phyloP scores from a whole-genome alignment of 92 coral and sea anemone species.

The Chrysogorgia sp. region DNA sequence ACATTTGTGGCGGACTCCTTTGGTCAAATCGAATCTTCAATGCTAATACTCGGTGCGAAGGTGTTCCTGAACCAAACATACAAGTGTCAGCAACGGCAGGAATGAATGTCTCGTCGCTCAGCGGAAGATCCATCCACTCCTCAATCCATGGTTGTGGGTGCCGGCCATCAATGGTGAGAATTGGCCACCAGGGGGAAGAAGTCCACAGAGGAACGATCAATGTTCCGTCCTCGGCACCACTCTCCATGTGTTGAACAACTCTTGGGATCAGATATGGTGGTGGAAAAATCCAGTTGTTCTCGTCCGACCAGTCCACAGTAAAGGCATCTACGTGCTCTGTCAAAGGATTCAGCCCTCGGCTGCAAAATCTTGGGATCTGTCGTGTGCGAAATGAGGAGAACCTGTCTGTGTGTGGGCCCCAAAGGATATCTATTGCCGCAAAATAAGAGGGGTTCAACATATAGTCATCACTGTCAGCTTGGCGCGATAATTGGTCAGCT shows the following conservation, averaged over 20 bases:
- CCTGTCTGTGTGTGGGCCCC: slow-evolving; percentile 46
- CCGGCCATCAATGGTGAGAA: slow-evolving; percentile 3
- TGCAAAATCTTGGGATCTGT: slow-evolving; percentile 31
- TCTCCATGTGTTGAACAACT: slow-evolving; percentile 28
- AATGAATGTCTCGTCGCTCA: slow-evolving; percentile 28
- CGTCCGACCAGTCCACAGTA: slow-evolving; percentile 31
- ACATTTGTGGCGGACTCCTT: too few relatives aligned
- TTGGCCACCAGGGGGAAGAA: slow-evolving; percentile 44
- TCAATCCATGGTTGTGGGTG: slow-evolving; percentile 25
- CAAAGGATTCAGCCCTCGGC: slow-evolving; percentile 5
- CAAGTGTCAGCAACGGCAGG: slow-evolving; percentile 19
- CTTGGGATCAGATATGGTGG: slow-evolving; percentile 14
- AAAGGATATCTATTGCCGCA: slow-evolving; percentile 27
- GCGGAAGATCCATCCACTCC: slow-evolving; percentile 33
- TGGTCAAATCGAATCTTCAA: background rate
- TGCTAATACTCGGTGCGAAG: slow-evolving; percentile 7
- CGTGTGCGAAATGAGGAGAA: slow-evolving; percentile 19
- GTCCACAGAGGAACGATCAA: slow-evolving; percentile 33
- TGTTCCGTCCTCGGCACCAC: slow-evolving; percentile 21
- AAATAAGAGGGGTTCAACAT: slow-evolving; percentile 7
- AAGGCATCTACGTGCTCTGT: slow-evolving; percentile 37
- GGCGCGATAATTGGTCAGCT: slow-evolving; percentile 34
- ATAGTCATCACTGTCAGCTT: slow-evolving; percentile 28
- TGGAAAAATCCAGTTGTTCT: slow-evolving; percentile 21
- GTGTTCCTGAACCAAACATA: background rate